Evolutionary conservation across 2,113 vertebrate species (phyloP).

Genomic region (Corythaeola cristata): DNA sequence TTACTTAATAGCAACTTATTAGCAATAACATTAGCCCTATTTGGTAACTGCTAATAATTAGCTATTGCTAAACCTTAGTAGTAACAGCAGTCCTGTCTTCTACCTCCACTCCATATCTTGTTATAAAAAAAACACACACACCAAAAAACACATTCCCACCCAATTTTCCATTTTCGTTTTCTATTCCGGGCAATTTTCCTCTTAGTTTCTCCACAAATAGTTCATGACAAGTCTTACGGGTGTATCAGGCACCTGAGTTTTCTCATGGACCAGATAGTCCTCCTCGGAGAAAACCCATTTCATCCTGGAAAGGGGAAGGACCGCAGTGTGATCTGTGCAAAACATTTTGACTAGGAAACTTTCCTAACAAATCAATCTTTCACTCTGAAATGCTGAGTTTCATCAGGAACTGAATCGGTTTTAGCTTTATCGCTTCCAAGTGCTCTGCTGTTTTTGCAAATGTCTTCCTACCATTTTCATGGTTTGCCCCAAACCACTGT

Average conservation of each 20-base stretch:
- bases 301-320: background rate
- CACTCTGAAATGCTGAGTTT: background rate
- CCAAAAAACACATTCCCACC: no score
- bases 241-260: background rate
- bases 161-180: background rate
- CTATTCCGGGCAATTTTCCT: background rate
- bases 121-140: background rate
- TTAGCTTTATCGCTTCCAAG: background rate
- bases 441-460: background rate
- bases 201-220: background rate
- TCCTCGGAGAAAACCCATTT: background rate
- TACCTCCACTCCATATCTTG: background rate
- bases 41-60: background rate
- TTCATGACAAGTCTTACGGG: background rate
- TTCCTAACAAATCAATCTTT: background rate
- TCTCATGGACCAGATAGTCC: background rate
- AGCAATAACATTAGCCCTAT: background rate
- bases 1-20: background rate
- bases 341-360: background rate
- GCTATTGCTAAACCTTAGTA: background rate
- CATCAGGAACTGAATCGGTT: background rate
- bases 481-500: background rate
- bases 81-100: background rate
- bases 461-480: fast-evolving
- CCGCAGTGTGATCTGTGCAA: background rate